Evolutionary conservation across 2,888 invertebrate genomes (phyloP).

Genomic region (Leptopilina syphax): DNA sequence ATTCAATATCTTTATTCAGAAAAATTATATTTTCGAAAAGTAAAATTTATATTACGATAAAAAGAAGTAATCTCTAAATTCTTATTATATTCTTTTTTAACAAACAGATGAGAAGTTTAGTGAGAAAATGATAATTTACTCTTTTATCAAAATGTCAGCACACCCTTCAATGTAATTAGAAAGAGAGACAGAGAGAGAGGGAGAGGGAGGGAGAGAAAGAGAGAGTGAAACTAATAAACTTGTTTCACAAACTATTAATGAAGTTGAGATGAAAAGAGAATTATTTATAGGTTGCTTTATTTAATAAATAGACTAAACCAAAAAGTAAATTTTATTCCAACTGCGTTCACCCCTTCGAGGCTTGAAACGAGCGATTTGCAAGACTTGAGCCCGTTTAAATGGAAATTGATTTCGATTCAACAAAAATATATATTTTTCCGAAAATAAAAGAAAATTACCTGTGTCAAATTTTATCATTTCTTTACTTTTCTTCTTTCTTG

Average conservation of each 20-base stretch:
- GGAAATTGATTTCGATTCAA: slow-evolving; percentile 1
- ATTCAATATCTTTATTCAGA: too few species aligned
- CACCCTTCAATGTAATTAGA: too few species aligned
- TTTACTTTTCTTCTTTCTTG: too few species aligned
- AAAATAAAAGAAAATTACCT: background rate
- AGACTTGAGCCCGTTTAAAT: slow-evolving; percentile 8
- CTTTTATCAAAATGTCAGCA: background rate
- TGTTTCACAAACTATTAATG: slow-evolving; percentile 11
- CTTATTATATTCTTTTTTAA: too few species aligned
- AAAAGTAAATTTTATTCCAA: background rate
- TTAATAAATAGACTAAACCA: background rate
- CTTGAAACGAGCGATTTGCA: background rate
- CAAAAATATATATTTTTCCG: background rate
- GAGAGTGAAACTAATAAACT: background rate
- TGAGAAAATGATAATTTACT: background rate
- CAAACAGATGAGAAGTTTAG: background rate
- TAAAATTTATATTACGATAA: background rate
- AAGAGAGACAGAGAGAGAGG: background rate
- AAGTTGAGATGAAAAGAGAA: background rate
- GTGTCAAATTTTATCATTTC: background rate
- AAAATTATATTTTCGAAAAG: background rate
- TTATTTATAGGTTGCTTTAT: background rate
- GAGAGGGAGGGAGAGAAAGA: background rate
- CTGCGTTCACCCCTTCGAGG: background rate
- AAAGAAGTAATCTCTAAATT: too few species aligned